A percentile compares a stretch with the other conserved stretches of the same genome.
Conservation (phyloP, 2,113 vertebrate genomes). For the Heptranchias perlo region DNA sequence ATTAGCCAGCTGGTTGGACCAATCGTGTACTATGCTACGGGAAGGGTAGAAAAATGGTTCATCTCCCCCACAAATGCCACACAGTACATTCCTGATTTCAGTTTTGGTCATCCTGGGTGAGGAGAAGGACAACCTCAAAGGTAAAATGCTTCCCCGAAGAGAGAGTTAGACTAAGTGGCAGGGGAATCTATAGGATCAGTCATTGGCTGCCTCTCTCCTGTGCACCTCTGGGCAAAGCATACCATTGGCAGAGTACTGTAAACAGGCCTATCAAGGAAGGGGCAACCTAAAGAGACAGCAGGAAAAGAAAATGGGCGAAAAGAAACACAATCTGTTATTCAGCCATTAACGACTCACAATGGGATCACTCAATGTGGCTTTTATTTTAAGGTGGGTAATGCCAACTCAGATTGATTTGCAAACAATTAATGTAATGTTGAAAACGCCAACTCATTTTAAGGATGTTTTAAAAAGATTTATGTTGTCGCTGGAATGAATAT, state of each 20-base stretch:
- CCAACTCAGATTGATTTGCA: not conserved
- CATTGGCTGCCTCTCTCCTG: not conserved
- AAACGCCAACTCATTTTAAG: not conserved
- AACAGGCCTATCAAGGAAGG: not conserved
- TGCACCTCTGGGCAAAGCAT: not conserved
- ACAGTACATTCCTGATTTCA: not conserved
- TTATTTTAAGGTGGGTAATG: not conserved
- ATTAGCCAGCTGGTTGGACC: not conserved
- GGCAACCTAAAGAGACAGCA: no score
- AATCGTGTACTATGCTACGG: not conserved
- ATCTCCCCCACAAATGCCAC: not conserved
- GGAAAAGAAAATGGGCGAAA: not conserved
- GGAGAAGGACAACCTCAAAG: not conserved
- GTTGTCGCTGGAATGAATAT: not conserved
- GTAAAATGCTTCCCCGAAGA: not conserved
- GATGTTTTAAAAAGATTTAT: not conserved
- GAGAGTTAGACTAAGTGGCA: not conserved
- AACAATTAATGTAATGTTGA: not conserved
- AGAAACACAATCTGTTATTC: not conserved
- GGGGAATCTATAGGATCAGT: not conserved
- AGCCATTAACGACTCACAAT: not conserved
- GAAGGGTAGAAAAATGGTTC: not conserved
- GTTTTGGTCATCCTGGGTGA: not conserved
- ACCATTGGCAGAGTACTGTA: not conserved
- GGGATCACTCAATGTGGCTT: not conserved